A percentile compares a stretch with the other conserved stretches of the same genome.
phyloP scores from a whole-genome alignment of 2,113 vertebrate species.

The Tautogolabrus adspersus region DNA sequence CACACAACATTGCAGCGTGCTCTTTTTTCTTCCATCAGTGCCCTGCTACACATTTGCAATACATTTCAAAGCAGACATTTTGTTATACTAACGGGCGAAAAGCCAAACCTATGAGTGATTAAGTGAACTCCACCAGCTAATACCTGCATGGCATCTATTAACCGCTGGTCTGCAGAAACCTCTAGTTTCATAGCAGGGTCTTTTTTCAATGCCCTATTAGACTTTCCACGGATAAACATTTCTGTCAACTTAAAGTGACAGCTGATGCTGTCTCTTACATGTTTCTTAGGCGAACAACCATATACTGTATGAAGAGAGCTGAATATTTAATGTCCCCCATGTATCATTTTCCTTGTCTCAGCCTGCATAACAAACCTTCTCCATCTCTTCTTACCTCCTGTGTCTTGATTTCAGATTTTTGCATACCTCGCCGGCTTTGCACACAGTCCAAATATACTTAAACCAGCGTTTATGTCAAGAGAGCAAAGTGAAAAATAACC shows the following conservation, averaged over 20 bases:
- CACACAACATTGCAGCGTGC: conserved; percentile 36
- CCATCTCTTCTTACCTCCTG: conserved; percentile 14
- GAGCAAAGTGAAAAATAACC: neutral
- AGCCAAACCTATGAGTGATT: conserved; percentile 39
- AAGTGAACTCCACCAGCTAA: conserved; percentile 28
- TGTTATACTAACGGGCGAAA: conserved; percentile 33
- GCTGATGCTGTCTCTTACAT: conserved; percentile 38
- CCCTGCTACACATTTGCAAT: conserved; percentile 30
- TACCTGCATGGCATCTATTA: conserved; percentile 41
- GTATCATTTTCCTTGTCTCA: conserved; percentile 12
- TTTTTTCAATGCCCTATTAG: conserved; percentile 28
- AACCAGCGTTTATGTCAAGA: conserved; percentile 25
- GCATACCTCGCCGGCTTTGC: conserved; percentile 29
- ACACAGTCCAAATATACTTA: conserved; percentile 3
- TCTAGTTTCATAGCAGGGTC: conserved; percentile 7
- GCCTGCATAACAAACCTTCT: conserved; percentile 29
- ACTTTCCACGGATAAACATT: conserved; percentile 12
- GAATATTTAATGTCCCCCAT: conserved; percentile 52
- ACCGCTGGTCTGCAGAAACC: neutral
- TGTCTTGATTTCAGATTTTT: conserved; percentile 41
- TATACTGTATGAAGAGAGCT: conserved; percentile 44
- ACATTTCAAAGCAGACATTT: conserved; percentile 55
- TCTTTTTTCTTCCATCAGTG: conserved; percentile 11
- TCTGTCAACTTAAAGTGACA: conserved; percentile 37
- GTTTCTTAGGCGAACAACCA: conserved; percentile 36